Conservation (phyloP, 2,888 invertebrate genomes). For the Erebia ligea region DNA sequence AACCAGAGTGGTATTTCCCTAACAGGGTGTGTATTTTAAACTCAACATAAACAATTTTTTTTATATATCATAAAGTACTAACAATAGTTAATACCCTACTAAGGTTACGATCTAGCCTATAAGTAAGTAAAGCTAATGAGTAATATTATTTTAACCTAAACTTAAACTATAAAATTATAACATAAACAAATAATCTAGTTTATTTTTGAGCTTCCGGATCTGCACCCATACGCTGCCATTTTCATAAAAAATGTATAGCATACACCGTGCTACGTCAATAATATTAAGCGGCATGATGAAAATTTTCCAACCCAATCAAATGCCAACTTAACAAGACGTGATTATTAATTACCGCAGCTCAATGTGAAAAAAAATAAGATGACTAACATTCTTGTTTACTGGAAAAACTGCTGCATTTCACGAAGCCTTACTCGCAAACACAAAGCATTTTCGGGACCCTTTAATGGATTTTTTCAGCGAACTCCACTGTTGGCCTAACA, state of each 20-base stretch:
- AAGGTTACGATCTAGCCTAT: no score
- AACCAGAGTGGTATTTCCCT: neutral
- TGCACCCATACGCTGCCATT: no score
- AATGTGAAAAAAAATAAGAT: slow-evolving; percentile 15
- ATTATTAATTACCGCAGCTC: neutral
- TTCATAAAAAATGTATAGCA: no score
- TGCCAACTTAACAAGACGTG: neutral
- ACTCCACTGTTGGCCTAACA: slow-evolving; percentile 6
- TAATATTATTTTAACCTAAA: neutral
- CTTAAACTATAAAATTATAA: neutral
- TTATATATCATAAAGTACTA: no score
- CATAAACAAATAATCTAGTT: neutral
- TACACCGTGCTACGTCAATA: no score
- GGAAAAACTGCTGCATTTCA: slow-evolving; percentile 10
- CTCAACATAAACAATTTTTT: neutral
- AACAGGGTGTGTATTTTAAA: neutral
- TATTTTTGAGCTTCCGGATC: neutral
- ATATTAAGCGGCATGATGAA: no score
- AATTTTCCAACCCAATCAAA: no score
- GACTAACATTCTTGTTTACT: slow-evolving; percentile 12
- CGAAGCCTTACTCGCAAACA: slow-evolving; percentile 5
- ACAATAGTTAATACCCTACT: no score
- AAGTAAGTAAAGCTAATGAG: no score
- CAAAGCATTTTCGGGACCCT: slow-evolving; percentile 18
- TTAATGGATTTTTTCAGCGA: slow-evolving; percentile 20